phyloP scores from a whole-genome alignment of 2,113 vertebrate genomes.

The Xenopus laevis region DNA sequence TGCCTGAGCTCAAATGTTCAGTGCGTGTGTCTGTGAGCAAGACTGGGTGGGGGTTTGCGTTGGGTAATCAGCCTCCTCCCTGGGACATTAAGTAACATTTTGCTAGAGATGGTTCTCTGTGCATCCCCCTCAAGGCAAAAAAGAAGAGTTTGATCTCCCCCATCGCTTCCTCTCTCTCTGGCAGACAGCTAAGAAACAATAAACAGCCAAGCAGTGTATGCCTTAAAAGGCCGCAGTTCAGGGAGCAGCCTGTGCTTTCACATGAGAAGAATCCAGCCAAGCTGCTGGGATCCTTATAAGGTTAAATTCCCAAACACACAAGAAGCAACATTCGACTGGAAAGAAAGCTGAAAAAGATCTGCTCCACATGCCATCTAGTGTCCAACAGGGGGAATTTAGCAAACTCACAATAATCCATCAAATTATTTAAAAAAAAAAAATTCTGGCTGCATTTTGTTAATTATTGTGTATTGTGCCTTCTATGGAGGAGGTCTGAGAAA shows the following conservation, averaged over 20 bases:
- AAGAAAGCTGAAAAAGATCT: neutral
- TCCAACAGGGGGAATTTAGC: neutral
- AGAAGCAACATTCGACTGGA: constrained; percentile 26
- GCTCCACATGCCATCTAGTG: constrained; percentile 17
- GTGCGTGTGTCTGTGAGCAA: constrained; percentile 12
- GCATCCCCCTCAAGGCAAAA: constrained; percentile 21
- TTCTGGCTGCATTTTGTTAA: no score
- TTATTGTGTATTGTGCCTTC: no score
- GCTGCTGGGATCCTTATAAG: constrained; percentile 41
- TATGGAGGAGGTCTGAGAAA: no score
- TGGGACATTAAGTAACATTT: constrained; percentile 35
- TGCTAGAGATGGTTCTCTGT: constrained; percentile 28
- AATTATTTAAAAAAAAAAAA: no score
- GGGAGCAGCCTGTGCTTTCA: constrained; percentile 41
- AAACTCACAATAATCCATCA: no score
- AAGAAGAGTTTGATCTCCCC: constrained; percentile 24
- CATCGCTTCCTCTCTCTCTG: constrained; percentile 34
- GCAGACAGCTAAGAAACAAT: constrained; percentile 42
- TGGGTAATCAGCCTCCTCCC: constrained; percentile 7
- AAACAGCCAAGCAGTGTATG: constrained; percentile 42
- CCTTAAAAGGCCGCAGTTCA: constrained; percentile 39
- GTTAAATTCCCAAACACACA: constrained; percentile 37
- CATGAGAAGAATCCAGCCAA: constrained; percentile 45
- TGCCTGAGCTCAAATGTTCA: constrained; percentile 20
- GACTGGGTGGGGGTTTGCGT: neutral